Evolutionary conservation across 1,140 invertebrate species (phyloP), one percentile per base, ranked within the genome.

Genomic region (Drosophila setifemur): DNA sequence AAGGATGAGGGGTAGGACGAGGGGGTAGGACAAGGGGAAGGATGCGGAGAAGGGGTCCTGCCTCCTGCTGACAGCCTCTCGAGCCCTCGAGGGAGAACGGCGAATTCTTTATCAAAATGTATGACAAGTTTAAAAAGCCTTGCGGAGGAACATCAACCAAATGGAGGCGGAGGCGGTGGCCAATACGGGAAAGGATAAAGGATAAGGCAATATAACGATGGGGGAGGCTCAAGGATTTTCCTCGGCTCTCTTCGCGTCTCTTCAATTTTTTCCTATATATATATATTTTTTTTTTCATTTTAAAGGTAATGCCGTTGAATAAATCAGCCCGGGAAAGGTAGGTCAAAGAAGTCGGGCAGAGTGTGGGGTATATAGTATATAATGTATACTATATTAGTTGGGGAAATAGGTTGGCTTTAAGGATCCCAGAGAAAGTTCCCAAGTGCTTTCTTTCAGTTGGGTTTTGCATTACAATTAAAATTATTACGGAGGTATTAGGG

Each of bases 71-170:
- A 71, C 78, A 67, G 55, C 50, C 23, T 57, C 53, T 25, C 23
- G 50, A 60, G 53, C 52, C 70, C 47, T 54, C 50, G 52, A 58
- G 79, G 74, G 55, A 83, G 74, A 61, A 73, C 23, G 42, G 57
- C 68, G 40, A 63, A 72, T 72, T 71, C 69, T 72, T 63, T 79
- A 83, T 78, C 79, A 78, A 72, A 58, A 78, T 85, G 79, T 70
- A 79, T 75, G 77, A 81, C 77, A 85, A 83, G 74, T 79, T 78
- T 74, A 73, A 70, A 83, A 74, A 67, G 79, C 64, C 73, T 73
- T 64, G 53, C 49, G 68, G 55, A 66, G 57, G n/a, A 79, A 54
- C 63, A 79, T 74, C 72, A 73, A 52, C 54, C 26, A 64, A 73
- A 49, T 37, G 26, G 52, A 31, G 18, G 44, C 21, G 52, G 52